Conservation (phyloP, 2,888 invertebrate genomes). For the Leptopilina drosophilae region DNA sequence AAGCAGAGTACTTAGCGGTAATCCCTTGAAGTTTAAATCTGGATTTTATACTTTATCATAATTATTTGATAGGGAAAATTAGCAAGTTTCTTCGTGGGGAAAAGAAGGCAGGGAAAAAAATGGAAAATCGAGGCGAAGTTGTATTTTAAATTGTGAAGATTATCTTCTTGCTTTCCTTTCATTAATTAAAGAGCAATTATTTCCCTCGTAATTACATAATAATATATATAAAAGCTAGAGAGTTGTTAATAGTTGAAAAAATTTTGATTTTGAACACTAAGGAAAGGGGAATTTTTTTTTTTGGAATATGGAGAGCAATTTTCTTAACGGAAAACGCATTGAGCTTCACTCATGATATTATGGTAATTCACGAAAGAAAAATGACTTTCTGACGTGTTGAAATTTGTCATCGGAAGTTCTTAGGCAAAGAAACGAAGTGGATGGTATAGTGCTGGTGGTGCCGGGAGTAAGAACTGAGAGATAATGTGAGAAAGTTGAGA, state of each 20-base stretch:
- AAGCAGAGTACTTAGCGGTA: background rate
- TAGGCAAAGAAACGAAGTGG: background rate
- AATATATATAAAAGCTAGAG: too few relatives aligned
- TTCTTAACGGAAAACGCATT: background rate
- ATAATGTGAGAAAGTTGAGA: constrained; percentile 19
- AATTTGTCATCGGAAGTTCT: constrained; percentile 31
- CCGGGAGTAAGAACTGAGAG: constrained; percentile 8
- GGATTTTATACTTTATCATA: constrained; percentile 1
- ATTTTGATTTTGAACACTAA: too few relatives aligned
- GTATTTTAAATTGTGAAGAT: background rate
- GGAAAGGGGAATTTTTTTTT: too few relatives aligned
- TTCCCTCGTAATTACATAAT: too few relatives aligned
- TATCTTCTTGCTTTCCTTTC: background rate
- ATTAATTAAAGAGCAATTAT: too few relatives aligned
- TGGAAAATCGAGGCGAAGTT: background rate
- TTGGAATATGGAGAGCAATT: too few relatives aligned
- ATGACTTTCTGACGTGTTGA: constrained; percentile 23
- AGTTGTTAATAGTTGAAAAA: too few relatives aligned
- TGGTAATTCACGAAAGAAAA: constrained; percentile 11
- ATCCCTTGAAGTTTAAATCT: constrained; percentile 2
- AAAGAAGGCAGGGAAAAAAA: background rate
- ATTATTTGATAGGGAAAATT: constrained; percentile 7
- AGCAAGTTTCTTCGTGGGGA: background rate
- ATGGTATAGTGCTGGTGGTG: background rate
- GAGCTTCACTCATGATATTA: constrained; percentile 13